phyloP scores from a whole-genome alignment of 2,113 vertebrate species.

The Nothocercus nigrocapillus region DNA sequence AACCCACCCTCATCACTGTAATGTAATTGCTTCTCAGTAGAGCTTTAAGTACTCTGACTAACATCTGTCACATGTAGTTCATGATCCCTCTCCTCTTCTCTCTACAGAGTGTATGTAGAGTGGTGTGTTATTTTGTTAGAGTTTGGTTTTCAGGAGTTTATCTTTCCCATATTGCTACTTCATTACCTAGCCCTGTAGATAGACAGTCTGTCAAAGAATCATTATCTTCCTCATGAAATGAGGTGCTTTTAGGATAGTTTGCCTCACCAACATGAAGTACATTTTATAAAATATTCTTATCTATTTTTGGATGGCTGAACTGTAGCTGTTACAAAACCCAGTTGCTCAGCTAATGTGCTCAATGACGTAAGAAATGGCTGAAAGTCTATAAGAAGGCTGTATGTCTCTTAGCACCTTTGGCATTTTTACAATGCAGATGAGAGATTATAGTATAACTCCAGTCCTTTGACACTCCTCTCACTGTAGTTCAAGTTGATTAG shows the following conservation, averaged over 20 bases:
- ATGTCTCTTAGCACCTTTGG: background rate
- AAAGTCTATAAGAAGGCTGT: background rate
- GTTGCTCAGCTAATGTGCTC: constrained; percentile 1
- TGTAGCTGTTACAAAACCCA: constrained; percentile 12
- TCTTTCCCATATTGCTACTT: background rate
- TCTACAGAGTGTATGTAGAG: background rate
- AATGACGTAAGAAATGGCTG: constrained; percentile 6
- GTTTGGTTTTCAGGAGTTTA: constrained; percentile 12
- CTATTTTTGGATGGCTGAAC: constrained; percentile 10
- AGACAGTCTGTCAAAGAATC: background rate
- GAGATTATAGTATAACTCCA: constrained; percentile 34
- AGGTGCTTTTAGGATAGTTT: constrained; percentile 8
- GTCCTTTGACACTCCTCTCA: constrained; percentile 25
- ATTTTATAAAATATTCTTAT: background rate
- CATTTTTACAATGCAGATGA: constrained; percentile 30
- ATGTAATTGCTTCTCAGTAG: background rate
- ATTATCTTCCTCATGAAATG: background rate
- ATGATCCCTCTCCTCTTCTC: constrained; percentile 18
- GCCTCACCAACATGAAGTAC: background rate
- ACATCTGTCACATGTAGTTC: constrained; percentile 8
- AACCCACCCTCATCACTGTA: background rate
- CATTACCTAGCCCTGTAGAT: background rate
- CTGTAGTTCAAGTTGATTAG: constrained; percentile 50
- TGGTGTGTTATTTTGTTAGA: background rate
- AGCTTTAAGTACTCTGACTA: constrained; percentile 14